Percentiles rank a stretch among this genome's conserved stretches.
Evolutionary conservation across 2,113 vertebrate species (phyloP).

Genomic region (Heteronetta atricapilla): DNA sequence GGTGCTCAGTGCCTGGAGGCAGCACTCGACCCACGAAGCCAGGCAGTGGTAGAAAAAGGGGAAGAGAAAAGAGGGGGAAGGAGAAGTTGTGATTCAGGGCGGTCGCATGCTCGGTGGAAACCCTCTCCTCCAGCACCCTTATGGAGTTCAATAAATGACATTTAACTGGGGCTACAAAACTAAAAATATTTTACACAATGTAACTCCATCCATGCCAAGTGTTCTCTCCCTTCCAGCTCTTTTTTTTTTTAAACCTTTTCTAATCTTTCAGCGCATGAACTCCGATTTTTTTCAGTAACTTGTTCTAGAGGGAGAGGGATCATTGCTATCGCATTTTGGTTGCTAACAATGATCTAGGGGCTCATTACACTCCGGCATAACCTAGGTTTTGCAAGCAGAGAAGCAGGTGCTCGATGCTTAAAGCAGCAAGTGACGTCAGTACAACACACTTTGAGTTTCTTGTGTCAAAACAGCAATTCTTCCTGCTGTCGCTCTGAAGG

Average conservation of each 20-base stretch:
- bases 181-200: not conserved
- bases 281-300: not conserved
- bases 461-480: not conserved
- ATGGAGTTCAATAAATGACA: not conserved
- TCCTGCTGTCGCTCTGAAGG: constrained; percentile 37
- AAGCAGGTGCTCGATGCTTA: not conserved
- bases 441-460: not conserved
- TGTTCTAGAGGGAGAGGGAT: not conserved
- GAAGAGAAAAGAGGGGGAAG: not conserved
- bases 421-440: not conserved
- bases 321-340: not conserved
- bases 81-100: not conserved
- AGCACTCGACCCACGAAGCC: not conserved
- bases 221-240: not conserved
- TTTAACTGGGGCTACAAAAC: not conserved
- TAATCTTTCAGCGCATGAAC: not conserved
- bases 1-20: not conserved
- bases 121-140: not conserved
- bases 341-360: not conserved
- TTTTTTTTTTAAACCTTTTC: not conserved
- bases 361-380: not conserved
- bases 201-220: not conserved
- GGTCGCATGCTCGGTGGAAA: not conserved
- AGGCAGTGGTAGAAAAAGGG: not conserved
- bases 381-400: not conserved